Evolutionary conservation across 2,113 vertebrate species (phyloP).

Genomic region (Microcebus griseorufus): DNA sequence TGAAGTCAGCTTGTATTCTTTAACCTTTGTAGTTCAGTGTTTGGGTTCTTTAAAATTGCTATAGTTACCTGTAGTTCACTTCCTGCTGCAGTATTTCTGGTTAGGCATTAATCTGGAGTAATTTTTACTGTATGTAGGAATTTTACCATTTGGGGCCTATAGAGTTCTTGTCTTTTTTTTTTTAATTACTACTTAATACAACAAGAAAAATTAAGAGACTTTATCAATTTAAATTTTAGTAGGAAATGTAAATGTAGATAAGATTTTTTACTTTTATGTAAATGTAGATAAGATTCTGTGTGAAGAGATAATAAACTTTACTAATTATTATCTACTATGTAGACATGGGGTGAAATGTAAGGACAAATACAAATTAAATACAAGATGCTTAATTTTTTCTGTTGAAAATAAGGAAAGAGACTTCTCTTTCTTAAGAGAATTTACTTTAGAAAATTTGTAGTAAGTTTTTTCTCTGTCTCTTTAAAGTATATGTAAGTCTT

Average conservation of each 20-base stretch:
- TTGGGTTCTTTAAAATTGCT: background rate
- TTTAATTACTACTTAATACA: background rate
- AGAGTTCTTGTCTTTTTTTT: background rate
- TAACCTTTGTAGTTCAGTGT: background rate
- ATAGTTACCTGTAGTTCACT: background rate
- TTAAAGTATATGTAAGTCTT: background rate
- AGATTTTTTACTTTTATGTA: background rate
- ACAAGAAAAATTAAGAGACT: background rate
- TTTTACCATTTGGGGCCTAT: background rate
- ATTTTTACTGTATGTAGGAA: background rate
- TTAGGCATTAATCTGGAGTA: background rate
- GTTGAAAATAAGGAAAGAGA: constrained; percentile 10
- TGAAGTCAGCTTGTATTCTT: background rate
- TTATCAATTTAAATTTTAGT: background rate
- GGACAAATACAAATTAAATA: background rate
- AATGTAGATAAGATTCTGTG: background rate
- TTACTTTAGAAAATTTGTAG: background rate
- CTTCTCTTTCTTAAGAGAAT: background rate
- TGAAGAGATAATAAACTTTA: background rate
- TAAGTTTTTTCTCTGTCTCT: background rate
- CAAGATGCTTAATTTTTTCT: background rate
- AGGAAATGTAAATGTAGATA: background rate
- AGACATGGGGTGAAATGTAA: background rate
- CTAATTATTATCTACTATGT: background rate
- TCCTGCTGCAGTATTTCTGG: background rate